Evolutionary conservation across 2,797 vertebrate species (phyloP).

Genomic region (Siniperca scherzeri): DNA sequence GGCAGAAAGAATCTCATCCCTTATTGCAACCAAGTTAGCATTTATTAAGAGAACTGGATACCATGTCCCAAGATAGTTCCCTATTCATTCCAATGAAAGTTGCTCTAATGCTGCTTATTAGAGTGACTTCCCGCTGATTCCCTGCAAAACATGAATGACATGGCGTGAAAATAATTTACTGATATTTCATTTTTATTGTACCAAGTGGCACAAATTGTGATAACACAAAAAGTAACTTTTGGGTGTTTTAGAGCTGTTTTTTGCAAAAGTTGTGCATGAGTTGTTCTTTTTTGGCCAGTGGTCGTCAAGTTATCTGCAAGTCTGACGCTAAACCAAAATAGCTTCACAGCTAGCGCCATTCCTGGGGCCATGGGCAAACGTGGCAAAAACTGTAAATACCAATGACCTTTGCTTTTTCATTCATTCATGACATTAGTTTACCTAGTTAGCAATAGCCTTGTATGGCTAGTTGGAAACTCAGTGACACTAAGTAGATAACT

Average conservation of each 20-base stretch:
- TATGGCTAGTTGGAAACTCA: background rate
- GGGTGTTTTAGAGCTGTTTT: background rate
- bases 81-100: background rate
- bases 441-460: background rate
- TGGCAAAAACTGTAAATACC: background rate
- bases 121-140: background rate
- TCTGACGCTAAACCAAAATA: background rate
- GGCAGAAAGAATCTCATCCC: conserved; percentile 14
- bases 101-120: background rate
- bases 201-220: background rate
- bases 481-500: background rate
- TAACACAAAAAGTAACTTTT: background rate
- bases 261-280: background rate
- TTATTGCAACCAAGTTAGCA: background rate
- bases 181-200: background rate
- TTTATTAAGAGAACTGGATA: background rate
- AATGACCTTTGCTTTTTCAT: background rate
- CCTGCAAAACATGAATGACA: background rate
- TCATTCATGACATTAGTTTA: background rate
- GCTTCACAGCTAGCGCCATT: background rate
- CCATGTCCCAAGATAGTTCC: background rate
- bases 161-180: background rate
- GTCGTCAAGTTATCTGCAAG: background rate
- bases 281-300: background rate
- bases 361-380: background rate